Percentiles rank a stretch among this genome's conserved stretches.
Conservation (phyloP, 2,797 vertebrate genomes). For the Salarias fasciatus region DNA sequence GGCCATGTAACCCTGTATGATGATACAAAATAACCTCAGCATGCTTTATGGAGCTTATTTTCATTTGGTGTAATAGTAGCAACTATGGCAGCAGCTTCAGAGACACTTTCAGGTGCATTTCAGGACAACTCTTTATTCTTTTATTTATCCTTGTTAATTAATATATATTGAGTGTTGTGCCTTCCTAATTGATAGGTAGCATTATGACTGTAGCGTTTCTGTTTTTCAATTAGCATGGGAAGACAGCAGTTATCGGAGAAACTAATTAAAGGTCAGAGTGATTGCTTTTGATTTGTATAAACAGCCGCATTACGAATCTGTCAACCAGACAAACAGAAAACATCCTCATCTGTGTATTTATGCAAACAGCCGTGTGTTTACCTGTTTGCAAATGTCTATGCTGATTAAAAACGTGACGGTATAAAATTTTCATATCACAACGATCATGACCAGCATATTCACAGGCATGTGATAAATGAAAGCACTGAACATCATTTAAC, state of each 20-base stretch:
- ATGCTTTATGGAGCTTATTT: constrained; percentile 17
- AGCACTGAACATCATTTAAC: too few species aligned
- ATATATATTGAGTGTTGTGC: constrained; percentile 11
- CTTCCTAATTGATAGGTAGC: constrained; percentile 8
- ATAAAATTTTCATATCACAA: too few species aligned
- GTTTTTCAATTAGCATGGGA: neutral
- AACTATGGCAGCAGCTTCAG: constrained; percentile 1
- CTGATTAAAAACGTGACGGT: neutral
- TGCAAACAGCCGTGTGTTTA: constrained; percentile 6
- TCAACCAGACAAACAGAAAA: constrained; percentile 11
- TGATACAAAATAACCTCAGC: constrained; percentile 12
- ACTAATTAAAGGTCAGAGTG: constrained; percentile 26
- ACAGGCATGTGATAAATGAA: too few species aligned
- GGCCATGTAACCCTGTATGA: constrained; percentile 11
- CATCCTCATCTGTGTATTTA: neutral
- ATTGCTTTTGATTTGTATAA: constrained; percentile 28
- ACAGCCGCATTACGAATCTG: constrained; percentile 1
- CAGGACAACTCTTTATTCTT: neutral
- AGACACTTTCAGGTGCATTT: constrained; percentile 14
- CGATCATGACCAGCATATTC: too few species aligned
- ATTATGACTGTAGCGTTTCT: neutral
- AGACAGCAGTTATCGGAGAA: constrained; percentile 21
- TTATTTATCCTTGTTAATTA: constrained; percentile 1
- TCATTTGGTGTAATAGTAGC: constrained; percentile 8
- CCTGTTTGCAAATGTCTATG: constrained; percentile 1